Evolutionary conservation across 2,888 invertebrate genomes (phyloP), one percentile per base, ranked within the genome.

Genomic region (Toxonevra muliebris): DNA sequence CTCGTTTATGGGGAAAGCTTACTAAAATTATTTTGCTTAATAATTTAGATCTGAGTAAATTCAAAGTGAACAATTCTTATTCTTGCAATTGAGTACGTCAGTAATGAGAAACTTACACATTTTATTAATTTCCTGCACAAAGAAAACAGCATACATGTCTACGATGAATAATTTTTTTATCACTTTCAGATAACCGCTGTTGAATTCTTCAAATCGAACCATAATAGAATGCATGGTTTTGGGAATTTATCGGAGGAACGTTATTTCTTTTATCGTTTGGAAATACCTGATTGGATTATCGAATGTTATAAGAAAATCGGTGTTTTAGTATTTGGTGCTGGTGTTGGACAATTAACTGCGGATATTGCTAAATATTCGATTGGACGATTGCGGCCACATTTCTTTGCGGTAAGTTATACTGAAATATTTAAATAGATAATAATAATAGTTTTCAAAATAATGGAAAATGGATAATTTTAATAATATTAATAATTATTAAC

Each of bases 361-460:
- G 97, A 98, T 84, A 90, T 97, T 74, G 95, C 94, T 73, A 98
- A 98, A 86, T 97, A 96, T 84, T 90, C 93, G 3, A 91, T 97
- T 70, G 98, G 98, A 43, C 89, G 97, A 69, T 86, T 98, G 73
- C 87, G 98, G 74, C 98, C 98, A 15, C 97, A 98, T 86, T 99
- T 98, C 87, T 90, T 95, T 83, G 89, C 89, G 71, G 89, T 89
- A 78, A 88, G 89, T 87, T 9, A 19, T 2, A 11, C 19, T n/a
- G 5, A n/a, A 19, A 5, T 53, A 53, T 7, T 53, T 53, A 48
- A 48, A 2, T 48, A 48, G 8, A 5, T 48, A 48, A 15, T 8
- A n/a, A 11, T 43, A 9, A 43, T 43, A 43, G 9, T 43, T 43
- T 11, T 43, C 45, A 43, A 12, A 9, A 43, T 11, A 9, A 43